Conservation (phyloP, 2,888 invertebrate genomes). For the Xanthorhoe spadicearia region DNA sequence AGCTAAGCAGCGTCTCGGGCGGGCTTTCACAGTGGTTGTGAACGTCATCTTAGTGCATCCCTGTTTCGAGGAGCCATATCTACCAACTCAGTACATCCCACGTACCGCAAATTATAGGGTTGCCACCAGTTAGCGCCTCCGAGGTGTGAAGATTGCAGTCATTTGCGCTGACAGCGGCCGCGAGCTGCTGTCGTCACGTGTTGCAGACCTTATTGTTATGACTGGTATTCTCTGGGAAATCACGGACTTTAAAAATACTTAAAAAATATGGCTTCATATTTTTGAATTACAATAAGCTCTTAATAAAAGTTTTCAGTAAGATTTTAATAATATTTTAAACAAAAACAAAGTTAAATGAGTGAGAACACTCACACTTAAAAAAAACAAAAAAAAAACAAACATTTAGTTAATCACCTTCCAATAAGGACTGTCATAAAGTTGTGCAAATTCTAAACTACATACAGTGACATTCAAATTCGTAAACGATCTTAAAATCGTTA, state of each 20-base stretch:
- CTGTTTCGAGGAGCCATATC: slow-evolving; percentile 22
- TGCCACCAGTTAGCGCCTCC: slow-evolving; percentile 80
- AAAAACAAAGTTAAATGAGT: no score
- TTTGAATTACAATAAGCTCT: no score
- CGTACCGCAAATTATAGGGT: slow-evolving; percentile 79
- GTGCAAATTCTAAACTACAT: neutral
- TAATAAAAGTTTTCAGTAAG: no score
- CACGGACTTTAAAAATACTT: neutral
- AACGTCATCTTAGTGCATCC: slow-evolving; percentile 6
- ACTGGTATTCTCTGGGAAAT: slow-evolving; percentile 11
- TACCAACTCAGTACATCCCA: slow-evolving; percentile 52
- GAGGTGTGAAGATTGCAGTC: slow-evolving; percentile 84
- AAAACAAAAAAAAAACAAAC: neutral
- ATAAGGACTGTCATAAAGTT: neutral
- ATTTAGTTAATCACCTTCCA: neutral
- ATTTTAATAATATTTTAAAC: no score
- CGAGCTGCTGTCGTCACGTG: slow-evolving; percentile 81
- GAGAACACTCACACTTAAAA: no score
- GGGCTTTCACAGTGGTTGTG: no score
- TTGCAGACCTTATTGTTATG: slow-evolving; percentile 59
- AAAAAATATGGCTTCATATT: neutral
- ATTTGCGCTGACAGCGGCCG: slow-evolving; percentile 76
- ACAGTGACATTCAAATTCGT: neutral
- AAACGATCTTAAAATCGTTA: neutral
- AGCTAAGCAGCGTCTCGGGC: no score